Evolutionary conservation across 2,797 vertebrate species (phyloP).

Genomic region (Pseudochirops corinnae): DNA sequence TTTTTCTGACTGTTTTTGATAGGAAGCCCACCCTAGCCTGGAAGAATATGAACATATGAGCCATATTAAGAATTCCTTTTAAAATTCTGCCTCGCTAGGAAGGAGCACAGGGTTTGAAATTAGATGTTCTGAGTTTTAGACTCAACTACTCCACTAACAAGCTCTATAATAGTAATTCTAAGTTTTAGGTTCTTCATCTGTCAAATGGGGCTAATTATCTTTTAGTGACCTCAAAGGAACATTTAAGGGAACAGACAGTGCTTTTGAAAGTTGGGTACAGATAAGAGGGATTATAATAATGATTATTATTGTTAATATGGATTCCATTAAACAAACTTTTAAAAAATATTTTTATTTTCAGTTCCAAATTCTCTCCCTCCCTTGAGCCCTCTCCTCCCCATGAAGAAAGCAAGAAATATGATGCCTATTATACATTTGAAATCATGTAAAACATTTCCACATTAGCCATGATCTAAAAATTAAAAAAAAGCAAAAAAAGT

Average conservation of each 20-base stretch:
- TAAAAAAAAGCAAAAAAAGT: neutral
- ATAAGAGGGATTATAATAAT: neutral
- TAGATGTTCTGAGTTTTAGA: neutral
- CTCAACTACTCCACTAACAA: neutral
- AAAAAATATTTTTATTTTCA: neutral
- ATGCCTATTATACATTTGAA: neutral
- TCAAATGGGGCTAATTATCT: neutral
- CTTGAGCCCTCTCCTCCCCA: neutral
- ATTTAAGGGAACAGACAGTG: neutral
- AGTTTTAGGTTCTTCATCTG: neutral
- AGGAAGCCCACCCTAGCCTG: neutral
- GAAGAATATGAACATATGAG: neutral
- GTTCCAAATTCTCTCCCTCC: neutral
- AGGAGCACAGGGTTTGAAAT: neutral
- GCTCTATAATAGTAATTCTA: neutral
- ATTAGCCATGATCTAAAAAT: neutral
- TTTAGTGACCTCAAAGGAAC: neutral
- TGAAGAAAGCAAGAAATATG: neutral
- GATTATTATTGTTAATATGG: neutral
- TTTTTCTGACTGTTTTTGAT: neutral
- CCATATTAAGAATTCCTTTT: neutral
- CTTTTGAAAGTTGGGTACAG: neutral
- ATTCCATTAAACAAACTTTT: neutral
- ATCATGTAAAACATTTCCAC: neutral
- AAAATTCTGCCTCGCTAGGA: neutral